Evolutionary conservation across 1,140 invertebrate genomes (phyloP), one percentile per base, ranked within the genome.

Genomic region (Pomacea maculata): DNA sequence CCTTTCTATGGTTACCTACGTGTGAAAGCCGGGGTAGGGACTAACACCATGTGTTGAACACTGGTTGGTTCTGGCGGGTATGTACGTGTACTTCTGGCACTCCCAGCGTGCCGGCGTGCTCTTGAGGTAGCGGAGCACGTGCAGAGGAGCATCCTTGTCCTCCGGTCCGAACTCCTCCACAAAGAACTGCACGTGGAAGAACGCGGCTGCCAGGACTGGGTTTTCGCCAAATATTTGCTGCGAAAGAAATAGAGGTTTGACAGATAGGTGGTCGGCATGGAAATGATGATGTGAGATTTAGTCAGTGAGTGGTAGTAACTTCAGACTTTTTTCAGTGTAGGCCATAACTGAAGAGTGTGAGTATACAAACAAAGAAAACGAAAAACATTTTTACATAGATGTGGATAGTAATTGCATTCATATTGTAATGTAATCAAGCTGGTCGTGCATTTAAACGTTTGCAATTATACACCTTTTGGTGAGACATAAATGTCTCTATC

Each of bases 121-220:
- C 25, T 71, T 71, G 25, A 71, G 14, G 11, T 71, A 71, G 14
- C 25, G 15, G 12, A 71, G 25, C 68, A 71, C 68, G 17, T 25
- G 68, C n/a, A 71, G n/a, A 0, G 68, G 68, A 5, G 68, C 25
- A 6, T 25, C 15, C 68, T 25, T 71, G 68, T 71, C 68, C 68
- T 34, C 68, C 2, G 68, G 68, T 0, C 68, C 68, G 11, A 25
- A 71, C 45, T 71, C 68, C n/a, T 71, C 25, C 68, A 71, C 68
- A 25, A 71, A 71, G 21, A 71, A 71, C 21, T 71, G 68, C 25
- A 71, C 68, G 25, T 45, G 68, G 68, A 71, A 71, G 68, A 34
- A 71, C 14, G 45, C 45, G 68, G 68, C 68, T 25, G 68, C 68
- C 0, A 71, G 25, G 11, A n/a, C 21, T 12, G 25, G 12, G 25